Evolutionary conservation across 64 coral and sea anemone genomes (phyloP).

Genomic region (Anthopleura sola): DNA sequence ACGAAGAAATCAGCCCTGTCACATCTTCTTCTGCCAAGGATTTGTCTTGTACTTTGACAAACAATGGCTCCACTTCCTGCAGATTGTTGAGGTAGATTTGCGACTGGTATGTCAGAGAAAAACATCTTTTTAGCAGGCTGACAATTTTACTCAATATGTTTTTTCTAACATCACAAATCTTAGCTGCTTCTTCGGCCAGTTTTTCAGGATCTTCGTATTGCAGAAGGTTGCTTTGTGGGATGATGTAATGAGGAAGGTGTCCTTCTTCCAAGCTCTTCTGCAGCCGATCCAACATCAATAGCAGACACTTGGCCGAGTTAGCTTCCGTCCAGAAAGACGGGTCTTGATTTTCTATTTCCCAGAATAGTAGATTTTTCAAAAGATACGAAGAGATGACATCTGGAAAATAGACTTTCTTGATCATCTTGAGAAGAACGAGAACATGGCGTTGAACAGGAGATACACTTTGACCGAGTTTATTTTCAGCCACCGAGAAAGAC

Average conservation of each 20-base stretch:
- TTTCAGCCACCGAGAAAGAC: conserved; percentile 80
- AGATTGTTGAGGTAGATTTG: conserved; percentile 28
- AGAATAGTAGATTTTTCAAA: conserved; percentile 84
- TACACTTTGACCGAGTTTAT: conserved; percentile 65
- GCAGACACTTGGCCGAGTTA: conserved; percentile 47
- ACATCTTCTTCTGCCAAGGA: conserved; percentile 24
- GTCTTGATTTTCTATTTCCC: conserved; percentile 58
- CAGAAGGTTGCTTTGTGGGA: conserved; percentile 65
- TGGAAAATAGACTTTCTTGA: conserved; percentile 80
- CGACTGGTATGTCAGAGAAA: conserved; percentile 35
- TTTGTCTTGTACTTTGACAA: conserved; percentile 47
- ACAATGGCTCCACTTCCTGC: conserved; percentile 10
- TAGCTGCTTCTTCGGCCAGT: conserved; percentile 43
- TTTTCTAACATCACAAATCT: conserved; percentile 40
- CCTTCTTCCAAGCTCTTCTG: conserved; percentile 45
- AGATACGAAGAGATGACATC: conserved; percentile 69
- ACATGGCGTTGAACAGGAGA: conserved; percentile 74
- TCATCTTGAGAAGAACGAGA: conserved; percentile 66
- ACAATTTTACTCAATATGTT: conserved; percentile 53
- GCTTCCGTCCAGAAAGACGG: conserved; percentile 58
- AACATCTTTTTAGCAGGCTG: conserved; percentile 41
- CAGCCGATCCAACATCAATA: conserved; percentile 64
- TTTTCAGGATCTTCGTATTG: conserved; percentile 42
- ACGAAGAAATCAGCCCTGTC: neutral
- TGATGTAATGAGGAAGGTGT: conserved; percentile 66